Evolutionary conservation across 2,888 invertebrate species (phyloP), one percentile per base, ranked within the genome.

Genomic region (Ophraella communa): DNA sequence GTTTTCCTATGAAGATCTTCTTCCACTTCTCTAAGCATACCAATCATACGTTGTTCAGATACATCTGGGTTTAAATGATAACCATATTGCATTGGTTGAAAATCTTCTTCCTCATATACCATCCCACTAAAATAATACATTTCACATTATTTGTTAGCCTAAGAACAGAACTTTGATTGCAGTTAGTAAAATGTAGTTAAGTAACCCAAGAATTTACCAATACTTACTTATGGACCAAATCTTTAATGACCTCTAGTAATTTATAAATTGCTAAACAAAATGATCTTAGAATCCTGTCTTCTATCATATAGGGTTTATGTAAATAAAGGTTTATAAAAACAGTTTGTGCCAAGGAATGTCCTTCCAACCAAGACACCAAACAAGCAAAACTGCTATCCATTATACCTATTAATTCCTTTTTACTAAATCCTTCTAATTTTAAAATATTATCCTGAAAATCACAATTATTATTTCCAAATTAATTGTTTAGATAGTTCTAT

Each of bases 361-460:
- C 98, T 82, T 99, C 98, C 14, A 99, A 82, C 98, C 98, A 99
- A 0, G 98, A 96, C 0, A 96, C 96, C 73, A 98, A 86, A 79
- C 97, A 96, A 0, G 96, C 92, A 78, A 95, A 88, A 4, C 97
- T 93, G 0, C 94, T 93, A 85, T 99, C 98, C 74, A 98, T 94
- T 33, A 98, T 91, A 30, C 95, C 96, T 73, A 98, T 94, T 56
- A 95, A 83, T 83, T 98, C 96, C 54, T 87, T 84, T 35, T 89
- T 86, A 30, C 90, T 88, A 49, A 98, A 82, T 68, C 91, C 87
- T 64, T 91, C 88, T 70, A 95, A 83, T 82, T 93, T 94, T 44
- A 96, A 82, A 68, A 89, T 87, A 4, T 91, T 91, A 72, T 90
- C 89, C 89, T 93, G 79, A 68, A 84, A 85, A 49, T 35, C 54